Evolutionary conservation across 2,797 vertebrate species (phyloP).

Genomic region (Mus minutoides): DNA sequence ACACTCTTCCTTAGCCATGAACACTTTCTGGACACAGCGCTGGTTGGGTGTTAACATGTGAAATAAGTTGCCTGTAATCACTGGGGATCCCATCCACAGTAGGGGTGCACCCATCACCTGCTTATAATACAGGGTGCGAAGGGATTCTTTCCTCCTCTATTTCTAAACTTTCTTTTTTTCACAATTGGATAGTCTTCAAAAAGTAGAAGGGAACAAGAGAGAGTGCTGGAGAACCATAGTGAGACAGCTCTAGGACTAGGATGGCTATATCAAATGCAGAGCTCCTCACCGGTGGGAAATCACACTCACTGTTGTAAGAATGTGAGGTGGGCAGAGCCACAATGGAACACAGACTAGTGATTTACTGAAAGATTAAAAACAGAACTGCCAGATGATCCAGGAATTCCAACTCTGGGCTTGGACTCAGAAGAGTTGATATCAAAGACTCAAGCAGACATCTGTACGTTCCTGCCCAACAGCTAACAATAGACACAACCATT

Average conservation of each 20-base stretch:
- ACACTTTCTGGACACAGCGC: not conserved
- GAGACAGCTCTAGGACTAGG: not conserved
- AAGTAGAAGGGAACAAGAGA: not conserved
- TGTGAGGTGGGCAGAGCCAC: not conserved
- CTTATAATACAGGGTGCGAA: not conserved
- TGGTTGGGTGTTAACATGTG: not conserved
- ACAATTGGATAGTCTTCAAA: not conserved
- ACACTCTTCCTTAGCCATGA: not conserved
- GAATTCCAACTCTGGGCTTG: not conserved
- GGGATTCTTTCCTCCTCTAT: not conserved
- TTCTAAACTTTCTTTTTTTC: not conserved
- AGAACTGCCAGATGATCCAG: not conserved
- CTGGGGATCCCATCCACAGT: not conserved
- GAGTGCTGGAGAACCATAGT: not conserved
- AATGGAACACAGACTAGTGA: not conserved
- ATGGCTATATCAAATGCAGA: not conserved
- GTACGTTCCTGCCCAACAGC: not conserved
- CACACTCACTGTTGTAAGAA: not conserved
- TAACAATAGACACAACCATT: not conserved
- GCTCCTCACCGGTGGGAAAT: not conserved
- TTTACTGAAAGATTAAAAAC: constrained; percentile 24
- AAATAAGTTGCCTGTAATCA: not conserved
- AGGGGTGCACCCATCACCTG: not conserved
- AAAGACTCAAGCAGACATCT: not conserved
- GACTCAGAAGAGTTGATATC: not conserved